Base-by-base conservation (phyloP, 2,888 invertebrate genomes). In the Lobophora halterata region DNA sequence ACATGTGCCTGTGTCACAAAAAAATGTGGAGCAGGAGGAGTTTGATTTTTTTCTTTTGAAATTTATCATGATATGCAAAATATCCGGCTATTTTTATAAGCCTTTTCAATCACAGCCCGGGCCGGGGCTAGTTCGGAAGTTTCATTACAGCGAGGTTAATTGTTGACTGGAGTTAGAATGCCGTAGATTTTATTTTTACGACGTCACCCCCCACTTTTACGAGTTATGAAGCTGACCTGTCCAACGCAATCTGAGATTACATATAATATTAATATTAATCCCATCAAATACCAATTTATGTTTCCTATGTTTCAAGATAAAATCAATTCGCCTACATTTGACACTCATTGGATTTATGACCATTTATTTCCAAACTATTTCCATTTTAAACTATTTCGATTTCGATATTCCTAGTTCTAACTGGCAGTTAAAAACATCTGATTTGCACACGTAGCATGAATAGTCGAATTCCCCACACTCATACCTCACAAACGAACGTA, bases 111-210 rank as follows among this genome's bases (percentile, higher is more conserved):
- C 3, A 9, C 38, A 31, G 23, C 40, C 41, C 44, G 46, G 55
- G 51, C 49, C 58, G 62, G 62, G 62, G 69, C 73, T 82, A 82
- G 82, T 83, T 82, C 72, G 65, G 66, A 79, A 82, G 79, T 77
- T 81, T 79, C 79, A 80, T 81, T 83, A 81, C 71, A 66, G 64
- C 61, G 69, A 69, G 79, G 81, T 82, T 85, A 86, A 86, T 80
- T 79, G 83, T 81, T 78, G 75, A 79, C 78, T 80, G 58, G 48
- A 68, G 69, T 69, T 65, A 60, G 65, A 71, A 67, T 70, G 62
- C 60, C 66, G 60, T 66, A 61, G 67, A 67, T 73, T 79, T 78
- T 65, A 72, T 78, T 76, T 80, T 82, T 79, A 80, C 71, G 74
- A 71, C 61, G 52, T 55, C 55, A 60, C 42, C 63, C 61, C 53